Percentiles rank a stretch among this genome's conserved stretches.
Conservation (phyloP, 37 sponge, comb jelly and placozoan species). For the Beroe forskalii region DNA sequence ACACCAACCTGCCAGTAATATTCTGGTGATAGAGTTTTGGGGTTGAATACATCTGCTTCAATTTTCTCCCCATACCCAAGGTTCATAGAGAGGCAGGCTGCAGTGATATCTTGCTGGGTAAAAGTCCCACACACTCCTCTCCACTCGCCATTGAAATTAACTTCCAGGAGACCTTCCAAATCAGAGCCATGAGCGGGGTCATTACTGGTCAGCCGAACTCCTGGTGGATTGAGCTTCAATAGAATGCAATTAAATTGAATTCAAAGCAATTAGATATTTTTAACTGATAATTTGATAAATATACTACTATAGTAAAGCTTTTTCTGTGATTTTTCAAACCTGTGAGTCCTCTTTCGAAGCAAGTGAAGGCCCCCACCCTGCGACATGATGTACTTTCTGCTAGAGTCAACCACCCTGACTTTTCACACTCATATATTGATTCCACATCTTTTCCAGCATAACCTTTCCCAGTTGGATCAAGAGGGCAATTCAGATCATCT, state of each 20-base stretch:
- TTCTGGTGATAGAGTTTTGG: background rate
- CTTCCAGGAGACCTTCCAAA: background rate
- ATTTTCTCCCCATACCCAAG: background rate
- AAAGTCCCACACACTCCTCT: background rate
- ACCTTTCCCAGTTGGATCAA: background rate
- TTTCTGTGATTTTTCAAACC: too few relatives aligned
- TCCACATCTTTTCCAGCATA: background rate
- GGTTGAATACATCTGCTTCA: background rate
- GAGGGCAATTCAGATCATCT: background rate
- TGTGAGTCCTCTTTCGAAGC: background rate
- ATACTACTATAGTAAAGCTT: too few relatives aligned
- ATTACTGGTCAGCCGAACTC: background rate
- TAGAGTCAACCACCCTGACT: background rate
- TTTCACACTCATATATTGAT: background rate
- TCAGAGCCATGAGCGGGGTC: background rate
- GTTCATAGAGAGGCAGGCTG: background rate
- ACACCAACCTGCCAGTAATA: background rate
- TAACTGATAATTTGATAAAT: too few relatives aligned
- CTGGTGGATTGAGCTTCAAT: too few relatives aligned
- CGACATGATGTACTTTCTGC: background rate
- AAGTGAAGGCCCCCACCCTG: background rate
- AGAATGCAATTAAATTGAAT: too few relatives aligned
- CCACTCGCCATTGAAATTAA: background rate
- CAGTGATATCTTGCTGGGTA: background rate
- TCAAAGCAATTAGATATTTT: too few relatives aligned